These are phyloP conservation scores for Cotesia typhae DNA, from an alignment of 1,140 invertebrate species.

Conservation along the genomic window DNA sequence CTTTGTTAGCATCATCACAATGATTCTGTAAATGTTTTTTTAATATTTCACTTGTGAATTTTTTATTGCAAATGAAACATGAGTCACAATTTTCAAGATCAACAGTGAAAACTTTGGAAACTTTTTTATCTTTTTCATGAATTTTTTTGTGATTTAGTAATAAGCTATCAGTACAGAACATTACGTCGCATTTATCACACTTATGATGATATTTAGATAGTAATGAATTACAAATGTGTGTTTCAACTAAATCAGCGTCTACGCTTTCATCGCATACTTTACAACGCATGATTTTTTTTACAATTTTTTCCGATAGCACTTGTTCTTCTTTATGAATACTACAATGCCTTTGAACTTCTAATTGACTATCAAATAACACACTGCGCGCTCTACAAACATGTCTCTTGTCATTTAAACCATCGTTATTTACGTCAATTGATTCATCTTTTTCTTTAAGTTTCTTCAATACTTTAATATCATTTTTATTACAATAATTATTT, in stretches of 20 bases:
- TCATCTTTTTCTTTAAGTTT: not conserved
- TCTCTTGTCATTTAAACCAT: constrained; percentile 31
- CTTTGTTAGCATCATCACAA: constrained; percentile 60
- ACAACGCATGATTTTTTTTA: constrained; percentile 58
- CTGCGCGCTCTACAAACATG: constrained; percentile 56
- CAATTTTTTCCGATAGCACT: constrained; percentile 28
- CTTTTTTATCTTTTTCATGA: constrained; percentile 39
- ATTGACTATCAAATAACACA: constrained; percentile 45
- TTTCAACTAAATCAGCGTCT: constrained; percentile 54
- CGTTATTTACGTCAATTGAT: not conserved
- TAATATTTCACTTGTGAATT: constrained; percentile 56
- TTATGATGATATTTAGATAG: constrained; percentile 39
- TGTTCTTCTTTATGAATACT: constrained; percentile 46
- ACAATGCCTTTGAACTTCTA: constrained; percentile 52
- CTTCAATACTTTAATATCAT: no score
- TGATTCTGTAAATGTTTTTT: constrained; percentile 63
- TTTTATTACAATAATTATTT: no score
- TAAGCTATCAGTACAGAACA: constrained; percentile 48
- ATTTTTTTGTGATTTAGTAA: constrained; percentile 45
- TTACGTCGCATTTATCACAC: constrained; percentile 49
- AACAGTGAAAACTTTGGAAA: constrained; percentile 1
- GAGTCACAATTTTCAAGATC: constrained; percentile 37
- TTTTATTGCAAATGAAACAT: constrained; percentile 63
- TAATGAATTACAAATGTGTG: constrained; percentile 51
- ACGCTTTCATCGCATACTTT: constrained; percentile 61